A percentile compares a stretch with the other conserved stretches of the same genome.
Conservation (phyloP, 2,113 vertebrate species). For the Dromas ardeola region DNA sequence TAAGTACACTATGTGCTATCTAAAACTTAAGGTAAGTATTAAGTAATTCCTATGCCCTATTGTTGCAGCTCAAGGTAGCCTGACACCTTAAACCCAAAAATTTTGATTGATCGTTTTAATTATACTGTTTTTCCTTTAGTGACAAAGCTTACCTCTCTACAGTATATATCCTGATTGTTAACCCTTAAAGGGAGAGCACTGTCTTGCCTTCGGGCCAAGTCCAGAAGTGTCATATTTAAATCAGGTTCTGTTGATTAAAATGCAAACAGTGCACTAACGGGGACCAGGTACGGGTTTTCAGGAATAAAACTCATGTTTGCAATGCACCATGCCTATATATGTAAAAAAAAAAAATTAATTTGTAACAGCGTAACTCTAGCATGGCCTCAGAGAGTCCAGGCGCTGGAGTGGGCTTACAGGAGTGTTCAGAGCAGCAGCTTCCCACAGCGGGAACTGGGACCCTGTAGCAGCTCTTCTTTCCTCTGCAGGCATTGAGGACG, state of each 20-base stretch:
- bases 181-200: neutral
- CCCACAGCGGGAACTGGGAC: neutral
- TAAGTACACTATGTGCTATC: neutral
- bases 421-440: neutral
- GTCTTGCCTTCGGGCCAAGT: neutral
- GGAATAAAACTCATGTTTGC: neutral
- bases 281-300: neutral
- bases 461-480: neutral
- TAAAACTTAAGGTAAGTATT: neutral
- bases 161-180: neutral
- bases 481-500: neutral
- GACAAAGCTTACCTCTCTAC: neutral
- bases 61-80: neutral
- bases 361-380: neutral
- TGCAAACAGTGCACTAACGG: neutral
- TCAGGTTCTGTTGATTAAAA: neutral
- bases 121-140: neutral
- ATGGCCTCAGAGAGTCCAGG: neutral
- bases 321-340: neutral
- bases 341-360: neutral
- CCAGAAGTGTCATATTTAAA: neutral
- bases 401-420: neutral
- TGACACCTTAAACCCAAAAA: neutral
- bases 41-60: neutral
- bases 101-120: neutral